Conservation (phyloP, 2,113 vertebrate genomes). For the Oceanites oceanicus region DNA sequence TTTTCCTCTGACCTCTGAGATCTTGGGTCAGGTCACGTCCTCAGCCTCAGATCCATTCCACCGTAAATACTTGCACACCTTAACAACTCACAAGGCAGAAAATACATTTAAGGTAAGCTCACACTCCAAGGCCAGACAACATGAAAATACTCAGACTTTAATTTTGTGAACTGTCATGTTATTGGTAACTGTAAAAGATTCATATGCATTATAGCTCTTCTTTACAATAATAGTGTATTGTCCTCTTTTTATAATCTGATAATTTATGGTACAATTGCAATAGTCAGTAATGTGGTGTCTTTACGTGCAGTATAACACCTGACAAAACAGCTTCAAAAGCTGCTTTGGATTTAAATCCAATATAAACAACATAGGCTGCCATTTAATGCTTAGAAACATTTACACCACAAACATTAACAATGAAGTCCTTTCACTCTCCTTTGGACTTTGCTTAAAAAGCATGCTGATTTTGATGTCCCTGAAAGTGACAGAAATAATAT, state of each 20-base stretch:
- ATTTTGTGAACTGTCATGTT: background rate
- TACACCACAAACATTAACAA: conserved; percentile 44
- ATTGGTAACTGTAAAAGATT: background rate
- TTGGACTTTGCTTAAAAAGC: background rate
- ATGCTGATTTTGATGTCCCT: background rate
- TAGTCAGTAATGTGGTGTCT: background rate
- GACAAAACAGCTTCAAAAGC: conserved; percentile 51
- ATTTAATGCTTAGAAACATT: conserved; percentile 32
- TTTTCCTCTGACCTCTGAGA: background rate
- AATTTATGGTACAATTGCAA: background rate
- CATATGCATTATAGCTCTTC: background rate
- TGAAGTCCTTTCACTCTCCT: conserved; percentile 9
- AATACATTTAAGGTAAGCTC: background rate
- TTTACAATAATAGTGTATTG: conserved; percentile 16
- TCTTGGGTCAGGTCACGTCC: background rate
- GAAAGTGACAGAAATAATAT: background rate
- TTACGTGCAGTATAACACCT: conserved; percentile 37
- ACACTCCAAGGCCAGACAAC: background rate
- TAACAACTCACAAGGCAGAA: background rate
- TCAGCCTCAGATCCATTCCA: background rate
- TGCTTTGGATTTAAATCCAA: conserved; percentile 52
- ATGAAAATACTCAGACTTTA: background rate
- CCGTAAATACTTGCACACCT: background rate
- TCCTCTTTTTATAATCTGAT: background rate
- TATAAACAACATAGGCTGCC: conserved; percentile 24